These are phyloP conservation scores for Lucinisca nassula DNA, from an alignment of 2,888 invertebrate species.

Conservation along the genomic window DNA sequence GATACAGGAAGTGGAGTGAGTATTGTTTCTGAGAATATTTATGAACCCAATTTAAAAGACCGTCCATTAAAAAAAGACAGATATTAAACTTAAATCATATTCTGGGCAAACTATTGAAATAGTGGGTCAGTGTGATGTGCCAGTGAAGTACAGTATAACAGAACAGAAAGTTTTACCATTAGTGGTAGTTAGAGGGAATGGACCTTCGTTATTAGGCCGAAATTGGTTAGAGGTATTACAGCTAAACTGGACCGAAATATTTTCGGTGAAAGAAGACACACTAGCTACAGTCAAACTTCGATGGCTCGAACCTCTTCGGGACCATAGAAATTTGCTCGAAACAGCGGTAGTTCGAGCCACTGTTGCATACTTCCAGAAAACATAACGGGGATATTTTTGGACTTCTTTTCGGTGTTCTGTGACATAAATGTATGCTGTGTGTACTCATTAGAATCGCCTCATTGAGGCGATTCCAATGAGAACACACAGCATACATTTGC, in stretches of 20 bases:
- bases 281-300: too few relatives aligned
- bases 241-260: slow-evolving; percentile 12
- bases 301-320: too few relatives aligned
- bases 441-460: too few relatives aligned
- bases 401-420: too few relatives aligned
- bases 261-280: not conserved
- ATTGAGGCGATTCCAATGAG: too few relatives aligned
- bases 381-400: too few relatives aligned
- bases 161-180: not conserved
- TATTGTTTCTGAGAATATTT: not conserved
- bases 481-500: too few relatives aligned
- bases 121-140: not conserved
- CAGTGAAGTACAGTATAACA: not conserved
- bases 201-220: not conserved
- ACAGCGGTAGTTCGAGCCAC: too few relatives aligned
- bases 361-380: too few relatives aligned
- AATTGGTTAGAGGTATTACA: slow-evolving; percentile 6
- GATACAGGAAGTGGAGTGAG: slow-evolving; percentile 3
- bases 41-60: not conserved
- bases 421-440: too few relatives aligned
- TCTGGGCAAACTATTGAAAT: not conserved
- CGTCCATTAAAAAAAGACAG: not conserved
- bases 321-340: too few relatives aligned
- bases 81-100: not conserved
- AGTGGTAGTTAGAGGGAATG: not conserved